Evolutionary conservation across 2,113 vertebrate species (phyloP).

Genomic region (Gambusia holbrooki): DNA sequence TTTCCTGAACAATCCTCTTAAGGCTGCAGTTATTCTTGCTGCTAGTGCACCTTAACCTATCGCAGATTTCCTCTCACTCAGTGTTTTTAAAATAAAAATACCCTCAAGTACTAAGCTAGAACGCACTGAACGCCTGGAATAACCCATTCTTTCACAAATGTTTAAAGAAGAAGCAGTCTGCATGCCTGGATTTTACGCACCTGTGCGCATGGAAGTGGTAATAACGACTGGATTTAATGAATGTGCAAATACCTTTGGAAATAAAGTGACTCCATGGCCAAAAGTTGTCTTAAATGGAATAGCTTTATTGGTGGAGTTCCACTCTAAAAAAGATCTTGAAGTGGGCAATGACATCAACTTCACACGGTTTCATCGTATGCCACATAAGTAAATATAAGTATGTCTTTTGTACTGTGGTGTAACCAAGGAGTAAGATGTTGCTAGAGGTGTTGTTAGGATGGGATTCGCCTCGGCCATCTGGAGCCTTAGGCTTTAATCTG

Average conservation of each 20-base stretch:
- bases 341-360: conserved; percentile 8
- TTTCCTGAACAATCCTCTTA: too few relatives aligned
- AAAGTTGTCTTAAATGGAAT: background rate
- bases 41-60: too few relatives aligned
- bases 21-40: too few relatives aligned
- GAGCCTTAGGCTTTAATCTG: conserved; percentile 68
- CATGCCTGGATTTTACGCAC: background rate
- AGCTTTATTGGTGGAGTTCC: conserved; percentile 2
- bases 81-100: too few relatives aligned
- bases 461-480: conserved; percentile 75
- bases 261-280: background rate
- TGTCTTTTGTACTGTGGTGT: background rate
- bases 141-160: background rate
- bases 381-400: background rate
- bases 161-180: background rate
- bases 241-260: background rate
- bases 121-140: too few relatives aligned
- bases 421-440: conserved; percentile 28
- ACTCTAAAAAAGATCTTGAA: conserved; percentile 2
- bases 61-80: too few relatives aligned
- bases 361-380: conserved; percentile 15
- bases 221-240: background rate
- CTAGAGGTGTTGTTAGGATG: conserved; percentile 23
- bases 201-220: background rate
- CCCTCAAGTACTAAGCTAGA: too few relatives aligned